Conservation (phyloP, 2,797 vertebrate species). For the Kryptopterus vitreolus region DNA sequence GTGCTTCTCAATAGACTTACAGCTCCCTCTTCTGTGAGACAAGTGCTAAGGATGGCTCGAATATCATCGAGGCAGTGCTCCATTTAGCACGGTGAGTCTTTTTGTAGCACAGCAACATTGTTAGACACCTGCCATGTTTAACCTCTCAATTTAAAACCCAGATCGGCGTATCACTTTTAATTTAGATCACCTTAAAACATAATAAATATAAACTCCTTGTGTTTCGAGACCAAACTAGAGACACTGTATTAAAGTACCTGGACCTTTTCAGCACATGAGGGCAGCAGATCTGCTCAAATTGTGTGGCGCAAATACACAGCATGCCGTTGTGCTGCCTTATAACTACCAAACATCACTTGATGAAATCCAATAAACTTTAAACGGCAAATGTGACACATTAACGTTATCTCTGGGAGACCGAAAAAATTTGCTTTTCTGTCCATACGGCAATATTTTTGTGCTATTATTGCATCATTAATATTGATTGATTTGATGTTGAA, state of each 20-base stretch:
- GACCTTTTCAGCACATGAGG: constrained; percentile 39
- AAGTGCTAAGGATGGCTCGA: constrained; percentile 89
- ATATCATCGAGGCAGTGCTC: constrained; percentile 91
- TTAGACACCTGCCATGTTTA: neutral
- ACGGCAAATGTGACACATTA: too few species aligned
- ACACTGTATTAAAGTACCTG: neutral
- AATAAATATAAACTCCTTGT: neutral
- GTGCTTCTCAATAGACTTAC: constrained; percentile 70
- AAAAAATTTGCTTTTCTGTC: neutral
- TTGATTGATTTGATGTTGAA: neutral
- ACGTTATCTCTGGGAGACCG: too few species aligned
- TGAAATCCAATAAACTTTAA: too few species aligned
- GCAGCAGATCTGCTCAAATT: constrained; percentile 39
- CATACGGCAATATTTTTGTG: neutral
- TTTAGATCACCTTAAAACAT: neutral
- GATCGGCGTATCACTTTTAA: neutral
- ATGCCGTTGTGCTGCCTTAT: constrained; percentile 3
- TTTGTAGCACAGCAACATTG: neutral
- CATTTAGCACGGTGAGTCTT: constrained; percentile 88
- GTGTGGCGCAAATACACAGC: neutral
- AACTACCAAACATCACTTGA: neutral
- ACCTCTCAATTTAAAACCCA: neutral
- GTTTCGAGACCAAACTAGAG: neutral
- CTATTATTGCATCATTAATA: neutral
- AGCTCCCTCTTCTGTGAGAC: constrained; percentile 73